Evolutionary conservation across 2,113 vertebrate genomes (phyloP).

Genomic region (Dinomys branickii): DNA sequence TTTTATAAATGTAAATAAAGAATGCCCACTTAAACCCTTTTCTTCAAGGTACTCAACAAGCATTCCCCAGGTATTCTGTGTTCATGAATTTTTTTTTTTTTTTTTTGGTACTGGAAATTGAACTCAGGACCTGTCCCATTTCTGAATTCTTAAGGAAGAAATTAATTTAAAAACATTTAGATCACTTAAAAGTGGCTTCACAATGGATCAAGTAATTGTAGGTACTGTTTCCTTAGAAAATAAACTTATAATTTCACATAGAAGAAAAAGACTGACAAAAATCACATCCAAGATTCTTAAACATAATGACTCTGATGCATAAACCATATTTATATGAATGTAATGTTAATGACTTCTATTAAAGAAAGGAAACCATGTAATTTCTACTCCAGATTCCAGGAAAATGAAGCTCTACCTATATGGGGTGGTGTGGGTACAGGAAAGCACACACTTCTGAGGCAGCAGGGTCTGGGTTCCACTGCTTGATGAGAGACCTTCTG

Average conservation of each 20-base stretch:
- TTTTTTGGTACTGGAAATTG: no score
- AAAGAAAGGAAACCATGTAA: neutral
- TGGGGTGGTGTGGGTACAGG: neutral
- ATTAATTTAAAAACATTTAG: neutral
- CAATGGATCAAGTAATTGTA: neutral
- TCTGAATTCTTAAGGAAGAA: neutral
- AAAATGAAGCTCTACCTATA: neutral
- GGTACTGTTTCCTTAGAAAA: neutral
- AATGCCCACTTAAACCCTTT: neutral
- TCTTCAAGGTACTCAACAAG: neutral
- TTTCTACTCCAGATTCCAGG: neutral
- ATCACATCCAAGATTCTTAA: neutral
- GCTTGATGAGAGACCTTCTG: neutral
- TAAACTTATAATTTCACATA: neutral
- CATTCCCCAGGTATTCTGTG: neutral
- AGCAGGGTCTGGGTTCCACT: neutral
- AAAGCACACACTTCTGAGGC: rapidly evolving
- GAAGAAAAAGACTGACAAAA: neutral
- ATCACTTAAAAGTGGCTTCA: conserved; percentile 11
- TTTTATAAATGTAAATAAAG: neutral
- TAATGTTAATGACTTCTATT: neutral
- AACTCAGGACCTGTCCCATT: neutral
- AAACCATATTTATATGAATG: neutral
- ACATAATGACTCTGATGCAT: neutral
- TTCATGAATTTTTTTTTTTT: neutral